Percentiles rank a stretch among this genome's conserved stretches.
Evolutionary conservation across 2,888 invertebrate genomes (phyloP).

Genomic region (Sepioteuthis lessoniana): DNA sequence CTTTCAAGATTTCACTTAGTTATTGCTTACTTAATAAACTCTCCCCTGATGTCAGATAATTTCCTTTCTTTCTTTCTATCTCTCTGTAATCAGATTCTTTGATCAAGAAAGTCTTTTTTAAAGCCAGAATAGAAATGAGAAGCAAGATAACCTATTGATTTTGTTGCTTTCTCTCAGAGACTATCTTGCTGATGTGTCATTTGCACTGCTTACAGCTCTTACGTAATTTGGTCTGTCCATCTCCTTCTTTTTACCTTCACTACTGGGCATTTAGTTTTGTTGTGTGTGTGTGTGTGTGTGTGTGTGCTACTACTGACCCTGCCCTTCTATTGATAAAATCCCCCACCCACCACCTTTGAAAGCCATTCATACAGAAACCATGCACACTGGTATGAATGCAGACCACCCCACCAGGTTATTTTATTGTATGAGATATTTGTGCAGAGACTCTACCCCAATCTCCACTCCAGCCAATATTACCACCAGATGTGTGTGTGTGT

Average conservation of each 20-base stretch:
- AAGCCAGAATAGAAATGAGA: not conserved
- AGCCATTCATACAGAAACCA: not conserved
- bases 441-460: not conserved
- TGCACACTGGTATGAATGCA: not conserved
- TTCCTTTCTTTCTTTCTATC: not conserved
- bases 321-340: not conserved
- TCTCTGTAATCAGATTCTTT: not conserved
- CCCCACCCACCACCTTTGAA: not conserved
- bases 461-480: not conserved
- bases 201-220: not conserved
- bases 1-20: no score
- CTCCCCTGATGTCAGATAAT: no score
- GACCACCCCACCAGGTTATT: not conserved
- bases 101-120: conserved; percentile 16
- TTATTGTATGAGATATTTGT: not conserved
- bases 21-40: no score
- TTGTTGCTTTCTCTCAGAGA: not conserved
- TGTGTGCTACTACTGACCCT: not conserved
- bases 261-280: no score
- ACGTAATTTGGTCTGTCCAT: not conserved
- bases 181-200: not conserved
- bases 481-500: not conserved
- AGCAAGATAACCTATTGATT: not conserved
- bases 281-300: not conserved
- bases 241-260: not conserved